Base-by-base conservation (phyloP, 2,797 vertebrate species). In the Tinamus major region DNA sequence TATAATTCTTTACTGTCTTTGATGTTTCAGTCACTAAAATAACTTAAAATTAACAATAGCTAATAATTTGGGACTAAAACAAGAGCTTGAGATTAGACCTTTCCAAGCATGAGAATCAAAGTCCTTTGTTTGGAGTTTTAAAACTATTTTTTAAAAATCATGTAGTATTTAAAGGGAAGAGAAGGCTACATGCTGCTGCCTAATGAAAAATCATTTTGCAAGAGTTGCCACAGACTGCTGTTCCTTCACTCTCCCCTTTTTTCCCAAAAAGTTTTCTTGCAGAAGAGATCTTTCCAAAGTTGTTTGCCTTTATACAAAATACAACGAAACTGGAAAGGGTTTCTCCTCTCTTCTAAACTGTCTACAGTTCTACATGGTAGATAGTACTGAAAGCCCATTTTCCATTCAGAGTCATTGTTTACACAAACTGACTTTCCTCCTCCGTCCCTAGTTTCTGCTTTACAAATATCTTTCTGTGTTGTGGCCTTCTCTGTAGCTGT, bases 291-390 rank as follows among this genome's bases (percentile, higher is more conserved):
- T 48, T 80, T 44, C 31, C 65, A 29, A 79, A 69, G 19, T 9
- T 71, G 5, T 37, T 65, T 11, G 24, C 9, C 6, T 9, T 13
- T 71, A 71, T 64, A 65, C 10, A 71, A 72, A 91, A 65, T 10
- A 12, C 12, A 48, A 13, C 0, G 0, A 17, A 16, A 1, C 42
- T 4, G 7, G 24, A 18, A 75, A 23, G 3, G 1, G 2, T 59
- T 91, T 76, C 31, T 18, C 2, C 13, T 46, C 21, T 72, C 46
- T 59, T 41, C 51, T 58, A 7, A 7, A 41, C 21, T 67, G 9
- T 33, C 29, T 59, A 26, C 17, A 58, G 24, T 49, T 59, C 55
- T 63, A 44, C 26, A 13, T 20, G 12, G 29, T n/a, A 6, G 2
- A 9, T 65, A 2, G 0, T 27, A 68, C 18, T 13, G 46, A 33